Evolutionary conservation across 2,888 invertebrate genomes (phyloP), one percentile per base, ranked within the genome.

Genomic region (Petrophora chlorosata): DNA sequence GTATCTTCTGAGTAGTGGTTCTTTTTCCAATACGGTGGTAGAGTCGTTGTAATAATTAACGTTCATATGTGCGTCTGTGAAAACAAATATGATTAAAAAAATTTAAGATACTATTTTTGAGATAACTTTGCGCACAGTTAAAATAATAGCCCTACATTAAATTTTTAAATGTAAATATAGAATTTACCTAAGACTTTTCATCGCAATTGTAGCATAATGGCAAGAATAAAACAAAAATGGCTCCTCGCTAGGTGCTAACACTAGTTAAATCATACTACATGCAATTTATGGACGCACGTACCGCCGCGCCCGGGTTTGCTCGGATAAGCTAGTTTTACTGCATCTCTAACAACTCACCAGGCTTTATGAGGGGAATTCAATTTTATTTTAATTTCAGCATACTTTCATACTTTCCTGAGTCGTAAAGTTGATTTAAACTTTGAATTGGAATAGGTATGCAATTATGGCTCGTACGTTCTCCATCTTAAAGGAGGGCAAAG

Each of bases 221-320:
- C 53, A 63, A 65, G 60, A 63, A 69, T 70, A 47, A 45, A 66
- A 73, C 73, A 74, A 73, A 74, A 74, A 70, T 73, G 65, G 36
- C 65, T 63, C 53, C 53, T 56, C 49, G 54, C 61, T 59, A 63
- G 69, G 67, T 69, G 74, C 68, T 63, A 71, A 65, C 70, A 68
- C 67, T 75, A 59, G 74, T 69, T 75, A 72, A 73, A 75, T 75
- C 76, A 75, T 71, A 59, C 60, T 42, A 61, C 62, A 52, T 61
- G 62, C 70, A 65, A 65, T 73, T 71, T 74, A 73, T 67, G 67
- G 62, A 54, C 61, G 62, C 68, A 61, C 73, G 67, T 65, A 61
- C 56, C 48, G 54, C 54, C 48, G 55, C 53, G 40, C 49, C 59
- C 39, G 51, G 49, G 49, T 49, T 52, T 44, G 38, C 56, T 46